Evolutionary conservation across 2,888 invertebrate genomes (phyloP).

Genomic region (Pediacus dermestoides): DNA sequence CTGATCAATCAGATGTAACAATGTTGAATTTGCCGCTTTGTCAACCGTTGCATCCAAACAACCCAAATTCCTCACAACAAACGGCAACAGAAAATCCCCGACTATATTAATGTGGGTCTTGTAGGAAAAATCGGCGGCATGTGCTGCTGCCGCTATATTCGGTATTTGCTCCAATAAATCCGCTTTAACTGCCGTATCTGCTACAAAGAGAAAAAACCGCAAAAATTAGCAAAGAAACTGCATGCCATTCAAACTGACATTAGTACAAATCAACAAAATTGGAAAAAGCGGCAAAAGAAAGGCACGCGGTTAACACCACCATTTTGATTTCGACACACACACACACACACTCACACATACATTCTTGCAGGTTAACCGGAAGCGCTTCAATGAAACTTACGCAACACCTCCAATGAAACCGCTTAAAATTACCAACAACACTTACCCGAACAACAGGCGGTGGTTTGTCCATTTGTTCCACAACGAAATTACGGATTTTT

Average conservation of each 20-base stretch:
- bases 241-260: slow-evolving; percentile 7
- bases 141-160: slow-evolving; percentile 60
- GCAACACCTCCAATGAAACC: no score
- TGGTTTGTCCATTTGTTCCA: no score
- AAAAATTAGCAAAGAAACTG: slow-evolving; percentile 11
- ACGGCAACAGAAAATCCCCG: slow-evolving; percentile 58
- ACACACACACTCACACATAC: slow-evolving; percentile 41
- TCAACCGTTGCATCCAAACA: slow-evolving; percentile 62
- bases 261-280: slow-evolving; percentile 1
- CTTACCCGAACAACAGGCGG: no score
- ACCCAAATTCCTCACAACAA: slow-evolving; percentile 60
- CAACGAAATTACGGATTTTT: no score
- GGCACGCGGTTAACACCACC: slow-evolving; percentile 49
- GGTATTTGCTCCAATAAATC: slow-evolving; percentile 67
- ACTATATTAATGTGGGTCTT: slow-evolving; percentile 42
- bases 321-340: slow-evolving; percentile 47
- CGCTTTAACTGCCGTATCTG: slow-evolving; percentile 60
- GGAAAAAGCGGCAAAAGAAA: slow-evolving; percentile 40
- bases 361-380: slow-evolving; percentile 50
- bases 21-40: slow-evolving; percentile 61
- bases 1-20: slow-evolving; percentile 63
- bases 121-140: slow-evolving; percentile 43
- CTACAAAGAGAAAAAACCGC: slow-evolving; percentile 31
- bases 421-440: no score
- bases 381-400: slow-evolving; percentile 39